Percentiles rank a stretch among this genome's conserved stretches.
Conservation (phyloP, 2,888 invertebrate genomes). For the Diarsia mendica region DNA sequence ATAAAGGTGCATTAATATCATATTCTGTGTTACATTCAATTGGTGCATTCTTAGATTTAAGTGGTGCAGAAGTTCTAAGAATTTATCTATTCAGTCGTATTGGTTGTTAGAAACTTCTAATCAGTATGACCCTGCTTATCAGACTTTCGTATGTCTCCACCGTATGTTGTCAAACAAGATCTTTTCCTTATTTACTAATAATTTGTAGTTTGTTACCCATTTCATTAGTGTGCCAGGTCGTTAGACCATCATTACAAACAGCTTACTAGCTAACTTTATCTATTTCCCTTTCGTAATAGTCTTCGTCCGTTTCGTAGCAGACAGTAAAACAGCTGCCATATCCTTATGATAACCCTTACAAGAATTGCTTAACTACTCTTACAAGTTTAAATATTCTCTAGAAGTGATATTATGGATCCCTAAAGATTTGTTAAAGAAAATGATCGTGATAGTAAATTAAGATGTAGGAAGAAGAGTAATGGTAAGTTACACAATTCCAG, state of each 20-base stretch:
- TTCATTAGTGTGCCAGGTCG: slow-evolving; percentile 47
- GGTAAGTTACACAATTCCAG: slow-evolving; percentile 38
- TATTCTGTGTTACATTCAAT: slow-evolving; percentile 1
- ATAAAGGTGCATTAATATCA: slow-evolving; percentile 16
- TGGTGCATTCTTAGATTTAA: slow-evolving; percentile 4
- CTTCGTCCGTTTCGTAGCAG: slow-evolving; percentile 29
- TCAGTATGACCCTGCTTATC: neutral
- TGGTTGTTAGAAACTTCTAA: neutral
- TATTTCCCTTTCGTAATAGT: slow-evolving; percentile 42
- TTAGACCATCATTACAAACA: slow-evolving; percentile 51
- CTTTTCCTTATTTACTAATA: neutral
- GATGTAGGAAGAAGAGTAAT: neutral
- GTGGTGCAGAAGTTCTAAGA: slow-evolving; percentile 3
- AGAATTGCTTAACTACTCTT: neutral
- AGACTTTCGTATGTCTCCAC: neutral
- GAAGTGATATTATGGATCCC: neutral
- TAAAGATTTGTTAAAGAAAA: neutral
- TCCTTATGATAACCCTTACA: slow-evolving; percentile 30
- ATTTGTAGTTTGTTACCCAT: slow-evolving; percentile 24
- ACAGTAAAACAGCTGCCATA: slow-evolving; percentile 2
- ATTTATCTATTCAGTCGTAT: neutral
- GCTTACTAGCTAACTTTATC: slow-evolving; percentile 49
- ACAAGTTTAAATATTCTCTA: neutral
- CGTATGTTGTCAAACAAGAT: neutral
- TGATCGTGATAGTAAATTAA: neutral